Conservation (phyloP, 2,113 vertebrate species). For the Channa maculata region DNA sequence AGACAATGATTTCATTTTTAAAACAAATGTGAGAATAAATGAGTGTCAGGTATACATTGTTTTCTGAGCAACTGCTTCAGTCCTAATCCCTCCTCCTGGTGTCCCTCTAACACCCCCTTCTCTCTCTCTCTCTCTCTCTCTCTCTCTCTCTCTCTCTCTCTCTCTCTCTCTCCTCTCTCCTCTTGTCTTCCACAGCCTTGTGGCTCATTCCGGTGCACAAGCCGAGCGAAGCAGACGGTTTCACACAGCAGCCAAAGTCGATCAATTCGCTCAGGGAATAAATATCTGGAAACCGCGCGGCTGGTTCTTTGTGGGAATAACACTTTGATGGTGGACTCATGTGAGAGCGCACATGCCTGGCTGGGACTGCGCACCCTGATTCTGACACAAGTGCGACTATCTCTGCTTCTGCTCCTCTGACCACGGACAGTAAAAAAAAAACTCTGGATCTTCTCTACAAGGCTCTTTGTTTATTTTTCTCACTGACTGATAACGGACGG, state of each 20-base stretch:
- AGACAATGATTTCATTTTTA: conserved; percentile 1
- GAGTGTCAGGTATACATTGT: conserved; percentile 59
- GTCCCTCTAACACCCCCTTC: conserved; percentile 23
- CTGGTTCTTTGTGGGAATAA: conserved; percentile 61
- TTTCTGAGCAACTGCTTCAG: conserved; percentile 69
- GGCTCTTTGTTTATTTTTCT: conserved; percentile 3
- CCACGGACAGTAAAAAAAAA: conserved; percentile 24
- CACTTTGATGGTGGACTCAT: conserved; percentile 46
- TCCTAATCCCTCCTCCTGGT: conserved; percentile 72
- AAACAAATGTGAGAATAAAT: conserved; percentile 45
- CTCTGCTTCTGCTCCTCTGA: conserved; percentile 49
- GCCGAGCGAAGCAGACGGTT: conserved; percentile 71
- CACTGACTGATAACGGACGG: conserved; percentile 20
- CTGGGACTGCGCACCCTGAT: conserved; percentile 65
- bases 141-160: conserved; percentile 43
- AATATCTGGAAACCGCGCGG: conserved; percentile 46
- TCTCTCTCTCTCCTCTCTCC: conserved; percentile 45
- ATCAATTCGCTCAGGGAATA: conserved; percentile 83
- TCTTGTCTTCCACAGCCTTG: conserved; percentile 60
- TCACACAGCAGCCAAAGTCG: conserved; percentile 55
- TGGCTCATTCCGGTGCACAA: conserved; percentile 81
- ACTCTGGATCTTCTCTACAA: conserved; percentile 49
- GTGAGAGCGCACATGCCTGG: conserved; percentile 40
- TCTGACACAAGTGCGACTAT: conserved; percentile 48
- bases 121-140: conserved; percentile 52